Evolutionary conservation across 2,797 vertebrate genomes (phyloP).

Genomic region (Neosalanx taihuensis): DNA sequence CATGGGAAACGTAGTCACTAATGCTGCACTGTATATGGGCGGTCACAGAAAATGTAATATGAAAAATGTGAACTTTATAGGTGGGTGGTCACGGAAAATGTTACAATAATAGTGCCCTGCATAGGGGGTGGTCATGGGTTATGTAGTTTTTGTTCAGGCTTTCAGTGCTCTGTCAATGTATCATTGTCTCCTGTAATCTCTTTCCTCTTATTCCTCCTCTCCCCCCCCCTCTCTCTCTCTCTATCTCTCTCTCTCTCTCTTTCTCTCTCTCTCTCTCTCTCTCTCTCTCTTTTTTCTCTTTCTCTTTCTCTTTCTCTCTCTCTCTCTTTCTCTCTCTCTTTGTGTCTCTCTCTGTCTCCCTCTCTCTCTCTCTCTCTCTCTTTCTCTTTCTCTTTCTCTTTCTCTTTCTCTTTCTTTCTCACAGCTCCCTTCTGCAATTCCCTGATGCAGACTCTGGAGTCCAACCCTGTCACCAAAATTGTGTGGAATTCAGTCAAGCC

Average conservation of each 20-base stretch:
- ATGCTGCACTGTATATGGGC: neutral
- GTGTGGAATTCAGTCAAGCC: constrained; percentile 93
- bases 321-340: too few relatives aligned
- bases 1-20: neutral
- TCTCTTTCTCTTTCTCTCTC: constrained; percentile 52
- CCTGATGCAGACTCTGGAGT: constrained; percentile 90
- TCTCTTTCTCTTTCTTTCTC: constrained; percentile 52
- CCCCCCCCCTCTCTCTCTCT: constrained; percentile 54
- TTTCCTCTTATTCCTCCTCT: constrained; percentile 4
- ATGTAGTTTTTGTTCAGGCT: neutral
- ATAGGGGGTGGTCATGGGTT: neutral
- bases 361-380: neutral
- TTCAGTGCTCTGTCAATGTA: too few relatives aligned
- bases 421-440: constrained; percentile 91
- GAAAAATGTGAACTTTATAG: neutral
- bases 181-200: too few relatives aligned
- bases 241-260: too few relatives aligned
- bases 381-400: neutral
- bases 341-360: constrained; percentile 63
- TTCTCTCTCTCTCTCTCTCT: neutral
- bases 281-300: neutral
- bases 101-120: neutral
- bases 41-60: neutral
- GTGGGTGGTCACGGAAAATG: neutral
- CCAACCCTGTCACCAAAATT: constrained; percentile 90